A percentile compares a stretch with the other conserved stretches of the same genome.
Conservation (phyloP, 2,113 vertebrate species). For the Phocoena phocoena region DNA sequence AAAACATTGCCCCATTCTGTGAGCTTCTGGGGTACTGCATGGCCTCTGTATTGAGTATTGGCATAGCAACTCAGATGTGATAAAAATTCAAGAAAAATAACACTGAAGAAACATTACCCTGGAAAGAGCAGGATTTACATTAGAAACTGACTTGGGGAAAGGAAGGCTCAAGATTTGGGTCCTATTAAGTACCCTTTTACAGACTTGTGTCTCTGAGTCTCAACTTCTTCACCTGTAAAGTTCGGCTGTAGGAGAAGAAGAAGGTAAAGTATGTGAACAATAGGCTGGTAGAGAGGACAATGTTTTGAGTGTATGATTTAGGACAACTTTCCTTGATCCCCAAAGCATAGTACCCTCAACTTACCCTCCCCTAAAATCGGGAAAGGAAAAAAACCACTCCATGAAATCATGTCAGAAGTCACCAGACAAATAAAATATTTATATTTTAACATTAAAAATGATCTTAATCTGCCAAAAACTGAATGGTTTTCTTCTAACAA, state of each 20-base stretch:
- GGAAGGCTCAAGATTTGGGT: not conserved
- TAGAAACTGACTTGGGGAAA: not conserved
- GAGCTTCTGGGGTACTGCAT: not conserved
- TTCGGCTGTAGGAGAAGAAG: not conserved
- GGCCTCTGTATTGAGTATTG: not conserved
- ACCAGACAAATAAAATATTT: not conserved
- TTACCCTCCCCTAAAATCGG: not conserved
- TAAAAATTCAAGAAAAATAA: not conserved
- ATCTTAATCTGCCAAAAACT: not conserved
- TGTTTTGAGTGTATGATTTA: not conserved
- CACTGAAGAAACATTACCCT: not conserved
- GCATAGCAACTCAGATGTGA: not conserved
- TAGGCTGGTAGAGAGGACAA: not conserved
- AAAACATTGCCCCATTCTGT: not conserved
- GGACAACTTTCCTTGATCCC: not conserved
- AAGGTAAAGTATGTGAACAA: not conserved
- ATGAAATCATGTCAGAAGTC: not conserved
- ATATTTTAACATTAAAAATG: not conserved
- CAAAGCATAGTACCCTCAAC: not conserved
- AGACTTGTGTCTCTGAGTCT: not conserved
- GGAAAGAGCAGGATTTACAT: not conserved
- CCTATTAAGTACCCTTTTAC: not conserved
- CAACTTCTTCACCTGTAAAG: not conserved
- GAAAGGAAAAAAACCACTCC: not conserved
- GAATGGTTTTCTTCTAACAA: not conserved